Evolutionary conservation across 2,797 vertebrate genomes (phyloP).

Genomic region (Delichon dasypus): DNA sequence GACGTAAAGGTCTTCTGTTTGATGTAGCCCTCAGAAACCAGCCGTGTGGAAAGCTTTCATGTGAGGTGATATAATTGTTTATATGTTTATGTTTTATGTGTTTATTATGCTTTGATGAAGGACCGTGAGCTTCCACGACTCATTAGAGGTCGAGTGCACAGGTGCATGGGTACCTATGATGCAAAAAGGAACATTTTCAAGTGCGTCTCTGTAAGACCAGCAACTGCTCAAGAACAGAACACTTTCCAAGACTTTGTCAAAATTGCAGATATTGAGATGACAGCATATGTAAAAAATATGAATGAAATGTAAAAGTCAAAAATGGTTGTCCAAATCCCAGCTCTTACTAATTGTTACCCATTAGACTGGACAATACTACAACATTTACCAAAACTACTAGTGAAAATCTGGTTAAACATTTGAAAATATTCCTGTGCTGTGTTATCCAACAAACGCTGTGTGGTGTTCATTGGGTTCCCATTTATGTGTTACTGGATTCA

Average conservation of each 20-base stretch:
- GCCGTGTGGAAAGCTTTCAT: not conserved
- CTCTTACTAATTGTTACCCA: not conserved
- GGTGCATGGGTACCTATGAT: constrained; percentile 92
- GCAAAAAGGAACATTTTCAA: constrained; percentile 81
- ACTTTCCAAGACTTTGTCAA: constrained; percentile 85
- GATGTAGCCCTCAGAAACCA: not conserved
- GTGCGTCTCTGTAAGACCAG: constrained; percentile 89
- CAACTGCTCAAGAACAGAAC: constrained; percentile 84
- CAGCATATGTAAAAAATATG: constrained; percentile 74
- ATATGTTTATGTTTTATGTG: not conserved
- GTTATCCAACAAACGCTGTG: not conserved
- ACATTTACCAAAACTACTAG: not conserved
- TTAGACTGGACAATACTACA: not conserved
- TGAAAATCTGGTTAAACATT: not conserved
- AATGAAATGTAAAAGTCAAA: constrained; percentile 78
- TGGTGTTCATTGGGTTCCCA: not conserved
- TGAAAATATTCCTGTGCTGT: not conserved
- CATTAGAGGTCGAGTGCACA: constrained; percentile 90
- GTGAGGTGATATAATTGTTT: not conserved
- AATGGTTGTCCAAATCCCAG: not conserved
- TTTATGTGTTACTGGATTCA: not conserved
- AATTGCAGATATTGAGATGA: constrained; percentile 87
- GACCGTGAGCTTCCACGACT: constrained; percentile 90
- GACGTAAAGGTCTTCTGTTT: not conserved
- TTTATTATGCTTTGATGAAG: constrained; percentile 75